Percentiles rank a stretch among this genome's conserved stretches.
Conservation (phyloP, 2,888 invertebrate genomes). For the Diarsia brunnea region DNA sequence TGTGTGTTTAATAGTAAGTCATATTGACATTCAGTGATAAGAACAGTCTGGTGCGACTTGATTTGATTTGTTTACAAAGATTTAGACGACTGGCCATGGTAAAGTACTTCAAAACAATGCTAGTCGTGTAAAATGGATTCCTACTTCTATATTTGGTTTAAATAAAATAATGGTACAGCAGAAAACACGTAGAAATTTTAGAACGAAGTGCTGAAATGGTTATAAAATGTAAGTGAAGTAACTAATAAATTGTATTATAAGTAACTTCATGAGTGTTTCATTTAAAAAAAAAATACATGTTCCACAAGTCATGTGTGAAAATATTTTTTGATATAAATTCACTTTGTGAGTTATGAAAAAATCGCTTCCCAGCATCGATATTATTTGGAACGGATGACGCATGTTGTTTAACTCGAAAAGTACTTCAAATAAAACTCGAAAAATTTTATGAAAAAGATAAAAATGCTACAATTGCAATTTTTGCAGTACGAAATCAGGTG, state of each 20-base stretch:
- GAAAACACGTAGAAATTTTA: too few relatives aligned
- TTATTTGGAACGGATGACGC: not conserved
- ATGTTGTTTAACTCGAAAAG: not conserved
- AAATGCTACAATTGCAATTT: slow-evolving; percentile 18
- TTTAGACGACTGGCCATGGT: not conserved
- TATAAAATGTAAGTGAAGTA: not conserved
- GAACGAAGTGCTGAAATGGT: not conserved
- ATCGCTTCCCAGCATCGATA: not conserved
- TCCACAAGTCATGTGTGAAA: not conserved
- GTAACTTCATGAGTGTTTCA: not conserved
- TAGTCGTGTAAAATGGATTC: not conserved
- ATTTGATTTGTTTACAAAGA: not conserved
- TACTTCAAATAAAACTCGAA: not conserved
- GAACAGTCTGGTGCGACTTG: not conserved
- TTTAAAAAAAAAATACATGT: not conserved
- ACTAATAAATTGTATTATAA: not conserved
- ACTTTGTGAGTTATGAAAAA: not conserved
- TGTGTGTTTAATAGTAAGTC: not conserved
- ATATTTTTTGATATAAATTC: not conserved
- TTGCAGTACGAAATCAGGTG: slow-evolving; percentile 11
- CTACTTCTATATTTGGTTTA: not conserved
- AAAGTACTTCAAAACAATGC: not conserved
- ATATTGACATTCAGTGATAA: not conserved
- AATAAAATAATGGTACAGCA: too few relatives aligned
- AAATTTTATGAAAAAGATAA: not conserved